Percentiles rank a stretch among this genome's conserved stretches.
phyloP scores from a whole-genome alignment of 2,113 vertebrate species.

The Nothobranchius kuhntae region DNA sequence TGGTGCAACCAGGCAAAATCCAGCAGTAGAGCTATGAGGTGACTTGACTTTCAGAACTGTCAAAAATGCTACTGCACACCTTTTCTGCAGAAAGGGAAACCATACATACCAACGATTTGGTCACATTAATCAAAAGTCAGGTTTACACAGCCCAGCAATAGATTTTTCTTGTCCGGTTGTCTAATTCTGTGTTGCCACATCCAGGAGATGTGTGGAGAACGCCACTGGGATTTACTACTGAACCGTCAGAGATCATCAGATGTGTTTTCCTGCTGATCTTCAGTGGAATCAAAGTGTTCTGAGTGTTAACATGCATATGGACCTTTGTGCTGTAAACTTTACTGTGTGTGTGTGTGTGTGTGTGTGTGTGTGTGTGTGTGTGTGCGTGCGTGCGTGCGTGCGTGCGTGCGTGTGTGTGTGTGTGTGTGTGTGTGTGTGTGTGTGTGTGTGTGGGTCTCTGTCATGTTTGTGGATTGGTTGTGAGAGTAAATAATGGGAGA shows the following conservation, averaged over 20 bases:
- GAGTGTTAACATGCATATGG: conserved; percentile 33
- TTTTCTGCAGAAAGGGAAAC: background rate
- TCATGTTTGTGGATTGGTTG: conserved; percentile 85
- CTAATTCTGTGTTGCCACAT: conserved; percentile 32
- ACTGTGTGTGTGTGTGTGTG: conserved; percentile 79
- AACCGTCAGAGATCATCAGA: no score
- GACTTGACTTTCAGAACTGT: no score
- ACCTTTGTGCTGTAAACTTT: conserved; percentile 67
- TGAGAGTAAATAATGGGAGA: conserved; percentile 69
- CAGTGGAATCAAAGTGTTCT: conserved; percentile 27
- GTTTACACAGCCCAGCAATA: background rate
- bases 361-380: conserved; percentile 78
- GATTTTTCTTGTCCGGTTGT: conserved; percentile 11
- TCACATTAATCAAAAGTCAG: background rate
- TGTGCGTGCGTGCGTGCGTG: conserved; percentile 77
- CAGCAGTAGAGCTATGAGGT: no score
- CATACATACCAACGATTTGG: background rate
- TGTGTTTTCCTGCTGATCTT: conserved; percentile 15
- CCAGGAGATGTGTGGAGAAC: conserved; percentile 36
- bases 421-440: conserved; percentile 77
- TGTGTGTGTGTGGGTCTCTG: conserved; percentile 76
- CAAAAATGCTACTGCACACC: background rate
- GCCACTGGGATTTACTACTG: conserved; percentile 71
- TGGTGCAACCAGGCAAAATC: no score
- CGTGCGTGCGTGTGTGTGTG: conserved; percentile 80